These are phyloP conservation scores for Andrena trimmerana DNA, from an alignment of 2,888 invertebrate genomes.

Conservation along the genomic window DNA sequence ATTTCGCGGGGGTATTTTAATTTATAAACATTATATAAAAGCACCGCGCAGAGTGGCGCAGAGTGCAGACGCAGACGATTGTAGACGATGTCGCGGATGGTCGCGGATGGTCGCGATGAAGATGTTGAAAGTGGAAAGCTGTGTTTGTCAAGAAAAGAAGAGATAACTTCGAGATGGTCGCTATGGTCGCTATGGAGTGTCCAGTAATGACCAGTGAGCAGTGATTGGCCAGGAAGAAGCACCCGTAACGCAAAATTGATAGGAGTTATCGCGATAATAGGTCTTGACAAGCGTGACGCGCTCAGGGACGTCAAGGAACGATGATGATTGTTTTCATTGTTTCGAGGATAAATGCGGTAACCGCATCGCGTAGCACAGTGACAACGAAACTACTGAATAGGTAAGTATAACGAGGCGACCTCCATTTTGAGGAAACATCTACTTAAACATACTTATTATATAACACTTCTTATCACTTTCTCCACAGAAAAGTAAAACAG, in stretches of 20 bases:
- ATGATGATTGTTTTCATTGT: conserved; percentile 7
- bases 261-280: conserved; percentile 24
- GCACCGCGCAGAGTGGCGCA: too few species aligned
- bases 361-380: neutral
- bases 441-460: neutral
- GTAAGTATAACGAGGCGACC: neutral
- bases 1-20: too few species aligned
- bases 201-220: too few species aligned
- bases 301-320: conserved; percentile 13
- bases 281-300: neutral
- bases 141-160: too few species aligned
- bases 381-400: conserved; percentile 7
- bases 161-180: too few species aligned
- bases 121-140: too few species aligned
- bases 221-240: neutral
- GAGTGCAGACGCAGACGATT: too few species aligned
- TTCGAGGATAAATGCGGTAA: neutral
- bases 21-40: too few species aligned
- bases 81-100: too few species aligned
- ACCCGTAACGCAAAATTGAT: conserved; percentile 1
- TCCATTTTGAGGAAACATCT: conserved; percentile 10
- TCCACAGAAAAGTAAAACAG: neutral
- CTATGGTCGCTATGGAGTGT: too few species aligned
- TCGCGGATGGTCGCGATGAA: too few species aligned
- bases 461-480: conserved; percentile 11